phyloP scores from a whole-genome alignment of 2,797 vertebrate species.

The Syngnathus acus region DNA sequence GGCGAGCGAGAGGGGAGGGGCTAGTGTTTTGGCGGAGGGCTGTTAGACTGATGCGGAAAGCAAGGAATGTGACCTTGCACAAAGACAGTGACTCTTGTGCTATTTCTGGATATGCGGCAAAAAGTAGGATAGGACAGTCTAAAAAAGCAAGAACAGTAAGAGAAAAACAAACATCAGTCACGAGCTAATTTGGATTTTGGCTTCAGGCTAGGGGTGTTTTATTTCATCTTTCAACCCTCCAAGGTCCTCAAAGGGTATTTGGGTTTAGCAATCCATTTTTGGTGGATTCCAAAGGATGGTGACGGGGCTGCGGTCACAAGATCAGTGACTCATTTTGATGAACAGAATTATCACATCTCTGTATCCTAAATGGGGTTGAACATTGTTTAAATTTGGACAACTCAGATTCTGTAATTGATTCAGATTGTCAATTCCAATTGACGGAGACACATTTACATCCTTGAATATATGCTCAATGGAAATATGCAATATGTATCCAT shows the following conservation, averaged over 20 bases:
- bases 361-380: too few species aligned
- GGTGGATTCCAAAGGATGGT: not conserved
- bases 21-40: conserved; percentile 6
- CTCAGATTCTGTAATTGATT: too few species aligned
- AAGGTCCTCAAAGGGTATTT: conserved; percentile 22
- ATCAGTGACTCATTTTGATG: not conserved
- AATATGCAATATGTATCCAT: too few species aligned
- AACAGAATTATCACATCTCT: not conserved
- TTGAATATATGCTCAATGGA: too few species aligned
- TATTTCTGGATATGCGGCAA: conserved; percentile 21
- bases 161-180: conserved; percentile 36
- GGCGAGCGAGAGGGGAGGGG: conserved; percentile 31
- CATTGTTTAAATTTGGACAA: too few species aligned
- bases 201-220: conserved; percentile 23
- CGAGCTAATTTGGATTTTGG: conserved; percentile 34
- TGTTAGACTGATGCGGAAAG: conserved; percentile 31
- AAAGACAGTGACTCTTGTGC: conserved; percentile 33
- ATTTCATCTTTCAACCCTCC: conserved; percentile 37
- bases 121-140: conserved; percentile 24
- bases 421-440: too few species aligned
- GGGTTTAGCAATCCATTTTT: conserved; percentile 9
- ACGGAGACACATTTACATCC: too few species aligned
- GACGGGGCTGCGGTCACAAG: not conserved
- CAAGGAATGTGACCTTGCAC: conserved; percentile 60
- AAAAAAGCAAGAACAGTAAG: conserved; percentile 30